Base-by-base conservation (phyloP, 2,888 invertebrate genomes). In the Leptinotarsa tumamoca region DNA sequence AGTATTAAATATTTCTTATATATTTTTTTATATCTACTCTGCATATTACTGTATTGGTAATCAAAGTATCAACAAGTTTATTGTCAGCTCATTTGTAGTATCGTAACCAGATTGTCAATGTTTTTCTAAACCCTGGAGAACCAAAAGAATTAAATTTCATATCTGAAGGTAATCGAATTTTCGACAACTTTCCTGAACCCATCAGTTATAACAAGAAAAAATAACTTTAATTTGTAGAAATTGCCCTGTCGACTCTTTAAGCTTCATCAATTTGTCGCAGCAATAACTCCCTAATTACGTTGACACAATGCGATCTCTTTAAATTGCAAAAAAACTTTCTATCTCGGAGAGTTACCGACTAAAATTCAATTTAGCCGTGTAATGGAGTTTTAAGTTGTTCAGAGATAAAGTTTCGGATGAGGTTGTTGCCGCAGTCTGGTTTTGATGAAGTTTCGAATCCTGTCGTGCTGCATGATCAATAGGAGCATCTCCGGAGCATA, bases 301-400 rank as follows among this genome's bases (percentile, higher is more conserved):
- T 69, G 69, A 69, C 69, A 56, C 56, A 69, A 69, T 56, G 56
- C 69, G 43, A 69, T 69, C 69, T 27, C 69, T 69, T 69, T 56
- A 56, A 69, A 69, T 69, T 69, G 69, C 56, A 56, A 56, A 69
- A 69, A 69, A 69, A 69, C 43, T 69, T 69, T 56, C 43, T 43
- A 14, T 56, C 33, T 33, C 69, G 43, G 56, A 69, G 33, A 69
- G 69, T 69, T 69, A 69, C 69, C 33, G 56, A 69, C 54, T 69
- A 17, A 69, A 69, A 69, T 69, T 69, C 51, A 69, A 69, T 69
- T 69, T 56, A 56, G 33, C 56, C 69, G 69, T 69, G 56, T 69
- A 69, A 69, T 69, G 69, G 69, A 56, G 69, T 69, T 69, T 69
- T 69, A 69, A 69, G 69, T 69, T 69, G 69, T 69, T 69, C 56